These are phyloP conservation scores for Calcarius lapponicus DNA, from an alignment of 2,797 vertebrate species.

Conservation along the genomic window DNA sequence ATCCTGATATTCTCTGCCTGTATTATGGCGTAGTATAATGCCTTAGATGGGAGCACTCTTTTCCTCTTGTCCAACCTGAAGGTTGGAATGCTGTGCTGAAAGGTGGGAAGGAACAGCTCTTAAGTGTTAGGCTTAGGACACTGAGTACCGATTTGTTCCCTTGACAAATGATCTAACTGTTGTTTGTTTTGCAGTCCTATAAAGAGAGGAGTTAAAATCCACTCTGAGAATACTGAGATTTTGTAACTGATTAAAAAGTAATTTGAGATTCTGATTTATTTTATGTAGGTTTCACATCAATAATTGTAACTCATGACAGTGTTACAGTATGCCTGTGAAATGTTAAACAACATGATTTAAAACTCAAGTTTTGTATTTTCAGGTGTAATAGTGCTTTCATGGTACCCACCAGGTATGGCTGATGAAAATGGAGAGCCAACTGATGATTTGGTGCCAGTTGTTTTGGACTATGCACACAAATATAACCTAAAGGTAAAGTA, in stretches of 20 bases:
- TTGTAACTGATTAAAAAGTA: neutral
- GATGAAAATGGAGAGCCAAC: conserved; percentile 90
- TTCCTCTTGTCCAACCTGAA: neutral
- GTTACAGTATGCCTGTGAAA: neutral
- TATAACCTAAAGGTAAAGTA: conserved; percentile 88
- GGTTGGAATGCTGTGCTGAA: neutral
- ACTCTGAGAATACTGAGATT: neutral
- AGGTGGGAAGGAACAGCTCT: neutral
- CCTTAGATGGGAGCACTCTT: neutral
- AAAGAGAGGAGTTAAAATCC: neutral
- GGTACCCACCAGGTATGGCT: conserved; percentile 88
- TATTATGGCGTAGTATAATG: rapidly evolving
- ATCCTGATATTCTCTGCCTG: neutral
- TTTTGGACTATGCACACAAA: conserved; percentile 91
- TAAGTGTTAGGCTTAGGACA: neutral
- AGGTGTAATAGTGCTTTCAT: conserved; percentile 94
- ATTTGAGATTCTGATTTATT: neutral
- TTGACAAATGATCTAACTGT: neutral
- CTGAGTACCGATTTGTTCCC: neutral
- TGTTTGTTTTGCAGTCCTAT: neutral
- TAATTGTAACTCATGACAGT: neutral
- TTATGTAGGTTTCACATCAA: neutral
- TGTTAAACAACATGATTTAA: neutral
- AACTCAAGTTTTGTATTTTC: conserved; percentile 36
- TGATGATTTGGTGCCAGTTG: conserved; percentile 85